Percentiles rank a stretch among this genome's conserved stretches.
Conservation (phyloP, 2,888 invertebrate genomes). For the Ophioninae sp. region DNA sequence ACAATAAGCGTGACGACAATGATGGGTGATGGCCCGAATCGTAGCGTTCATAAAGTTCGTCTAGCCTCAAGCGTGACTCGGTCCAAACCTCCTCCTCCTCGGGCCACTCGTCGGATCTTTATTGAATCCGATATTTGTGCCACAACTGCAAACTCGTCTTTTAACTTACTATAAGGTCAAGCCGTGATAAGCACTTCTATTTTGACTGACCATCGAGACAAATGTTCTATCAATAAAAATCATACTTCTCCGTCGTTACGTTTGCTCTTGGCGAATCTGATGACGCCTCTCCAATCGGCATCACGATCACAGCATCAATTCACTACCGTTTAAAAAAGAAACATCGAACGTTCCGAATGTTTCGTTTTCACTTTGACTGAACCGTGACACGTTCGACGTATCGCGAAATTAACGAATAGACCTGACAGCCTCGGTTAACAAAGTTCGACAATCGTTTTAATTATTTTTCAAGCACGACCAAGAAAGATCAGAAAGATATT, state of each 20-base stretch:
- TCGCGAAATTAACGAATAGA: no score
- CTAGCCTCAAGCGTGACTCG: conserved; percentile 38
- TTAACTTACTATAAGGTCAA: background rate
- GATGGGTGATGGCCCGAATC: background rate
- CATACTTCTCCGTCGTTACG: background rate
- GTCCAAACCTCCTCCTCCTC: conserved; percentile 58
- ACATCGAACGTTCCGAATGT: no score
- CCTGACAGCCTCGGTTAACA: no score
- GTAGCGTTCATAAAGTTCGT: background rate
- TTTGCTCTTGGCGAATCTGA: background rate
- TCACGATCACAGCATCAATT: background rate
- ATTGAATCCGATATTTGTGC: background rate
- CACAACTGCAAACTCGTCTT: background rate
- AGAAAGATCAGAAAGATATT: conserved; percentile 35
- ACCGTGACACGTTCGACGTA: no score
- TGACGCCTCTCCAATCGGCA: background rate
- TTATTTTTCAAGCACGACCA: conserved; percentile 1
- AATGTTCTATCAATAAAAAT: background rate
- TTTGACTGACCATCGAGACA: background rate
- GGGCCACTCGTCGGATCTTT: conserved; percentile 45
- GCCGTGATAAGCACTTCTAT: no score
- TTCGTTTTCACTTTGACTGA: background rate
- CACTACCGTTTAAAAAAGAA: no score
- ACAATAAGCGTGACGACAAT: background rate
- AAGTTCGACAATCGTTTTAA: no score